Base-by-base conservation (phyloP, 2,888 invertebrate genomes). In the Romanomermis culicivorax region DNA sequence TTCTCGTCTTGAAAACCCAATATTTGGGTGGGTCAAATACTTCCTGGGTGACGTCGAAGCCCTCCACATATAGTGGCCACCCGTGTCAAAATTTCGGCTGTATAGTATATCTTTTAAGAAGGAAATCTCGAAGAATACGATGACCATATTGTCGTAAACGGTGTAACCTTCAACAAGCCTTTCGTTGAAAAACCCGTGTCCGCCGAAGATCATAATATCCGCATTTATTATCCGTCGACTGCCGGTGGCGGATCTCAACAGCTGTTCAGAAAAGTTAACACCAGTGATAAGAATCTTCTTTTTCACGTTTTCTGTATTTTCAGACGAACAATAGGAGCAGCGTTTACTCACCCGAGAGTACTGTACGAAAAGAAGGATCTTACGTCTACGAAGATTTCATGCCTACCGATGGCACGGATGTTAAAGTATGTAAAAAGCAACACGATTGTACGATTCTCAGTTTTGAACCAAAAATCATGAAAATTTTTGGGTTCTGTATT, bases 321-420 rank as follows among this genome's bases (percentile, higher is more conserved):
- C 72, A 88, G 86, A 91, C 97, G 70, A 95, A 93, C 61, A 91
- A 91, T 70, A 79, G 95, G 55, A 93, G 93, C 74, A 95, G 93
- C 72, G 91, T 95, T 56, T 99, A 99, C 72, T 93, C 91, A 0
- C 87, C 89, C 4, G 88, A 89, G 72, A 89, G 88, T 48, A 79
- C 88, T 65, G 88, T 99, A 4, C 77, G 97, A 55, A 91, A 88
- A 74, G 86, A 86, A 51, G 97, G 97, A 48, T 93, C 91, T 14
- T 99, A 86, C 72, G 93, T 99, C 69, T 99, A 99, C 71, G 97
- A 99, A 77, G 95, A 99, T 73, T 99, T 99, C 72, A 97, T 99
- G 91, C 95, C 95, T 3, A 97, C 97, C 42, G 97, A 97, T 77
- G 97, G 97, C 2, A 78, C 79, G 2, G 80, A 80, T 71, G 79